Evolutionary conservation across 2,797 vertebrate genomes (phyloP).

Genomic region (Dallia pectoralis): DNA sequence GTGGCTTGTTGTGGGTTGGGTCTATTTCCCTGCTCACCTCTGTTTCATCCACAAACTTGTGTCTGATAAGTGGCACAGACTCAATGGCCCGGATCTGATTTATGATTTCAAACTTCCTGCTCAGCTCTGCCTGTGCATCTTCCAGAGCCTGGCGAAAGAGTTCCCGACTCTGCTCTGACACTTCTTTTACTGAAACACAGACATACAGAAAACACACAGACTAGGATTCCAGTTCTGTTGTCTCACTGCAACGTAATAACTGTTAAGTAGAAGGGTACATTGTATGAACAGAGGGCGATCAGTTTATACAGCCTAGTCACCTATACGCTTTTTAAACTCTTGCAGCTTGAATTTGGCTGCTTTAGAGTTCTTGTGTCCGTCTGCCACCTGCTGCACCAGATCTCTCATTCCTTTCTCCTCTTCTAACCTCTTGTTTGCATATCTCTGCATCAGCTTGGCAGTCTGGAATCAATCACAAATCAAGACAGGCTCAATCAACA

Average conservation of each 20-base stretch:
- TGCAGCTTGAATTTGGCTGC: constrained; percentile 76
- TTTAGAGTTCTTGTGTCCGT: constrained; percentile 83
- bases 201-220: constrained; percentile 9
- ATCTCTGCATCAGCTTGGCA: constrained; percentile 73
- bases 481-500: constrained; percentile 4
- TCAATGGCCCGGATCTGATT: constrained; percentile 79
- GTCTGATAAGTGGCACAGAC: constrained; percentile 64
- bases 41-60: constrained; percentile 82
- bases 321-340: constrained; percentile 80
- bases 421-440: constrained; percentile 72
- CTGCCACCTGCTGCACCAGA: constrained; percentile 81
- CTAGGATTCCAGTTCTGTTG: not conserved
- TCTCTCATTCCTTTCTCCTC: constrained; percentile 80
- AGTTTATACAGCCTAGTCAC: constrained; percentile 55
- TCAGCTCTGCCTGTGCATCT: constrained; percentile 76
- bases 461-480: constrained; percentile 66
- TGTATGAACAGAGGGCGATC: not conserved
- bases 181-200: constrained; percentile 80
- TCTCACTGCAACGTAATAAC: not conserved
- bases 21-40: constrained; percentile 70
- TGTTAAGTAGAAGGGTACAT: not conserved
- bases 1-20: not conserved
- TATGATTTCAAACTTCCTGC: constrained; percentile 76
- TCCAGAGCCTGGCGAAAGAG: constrained; percentile 76
- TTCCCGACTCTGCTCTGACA: constrained; percentile 78